A percentile compares a stretch with the other conserved stretches of the same genome.
Evolutionary conservation across 2,888 invertebrate genomes (phyloP).

Genomic region (Chymomyza caudatula): DNA sequence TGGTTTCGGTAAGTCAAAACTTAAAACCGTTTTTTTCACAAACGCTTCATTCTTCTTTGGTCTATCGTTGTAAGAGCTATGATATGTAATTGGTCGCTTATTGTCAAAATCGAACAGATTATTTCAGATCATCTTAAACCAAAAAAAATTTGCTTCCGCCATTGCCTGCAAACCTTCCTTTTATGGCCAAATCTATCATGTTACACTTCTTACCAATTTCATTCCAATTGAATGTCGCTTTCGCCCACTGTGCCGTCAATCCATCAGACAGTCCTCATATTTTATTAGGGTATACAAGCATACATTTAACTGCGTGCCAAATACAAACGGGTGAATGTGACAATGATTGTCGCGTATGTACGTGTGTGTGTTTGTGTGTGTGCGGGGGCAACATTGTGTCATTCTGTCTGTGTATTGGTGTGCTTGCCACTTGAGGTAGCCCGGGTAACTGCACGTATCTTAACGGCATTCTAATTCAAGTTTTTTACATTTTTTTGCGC

Average conservation of each 20-base stretch:
- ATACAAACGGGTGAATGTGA: slow-evolving; percentile 34
- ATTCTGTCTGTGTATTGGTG: slow-evolving; percentile 17
- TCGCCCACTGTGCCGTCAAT: slow-evolving; percentile 9
- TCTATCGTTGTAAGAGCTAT: too few species aligned
- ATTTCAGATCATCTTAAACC: too few species aligned
- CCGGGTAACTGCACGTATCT: slow-evolving; percentile 50
- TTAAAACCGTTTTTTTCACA: too few species aligned
- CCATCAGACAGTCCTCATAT: slow-evolving; percentile 37
- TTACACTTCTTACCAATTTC: too few species aligned
- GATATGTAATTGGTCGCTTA: too few species aligned
- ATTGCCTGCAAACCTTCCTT: too few species aligned
- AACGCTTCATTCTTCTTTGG: too few species aligned
- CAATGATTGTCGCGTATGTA: not conserved
- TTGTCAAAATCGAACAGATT: too few species aligned
- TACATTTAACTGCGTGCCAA: slow-evolving; percentile 49
- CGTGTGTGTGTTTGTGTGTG: slow-evolving; percentile 8
- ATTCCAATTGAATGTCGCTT: too few species aligned
- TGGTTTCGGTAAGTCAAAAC: too few species aligned
- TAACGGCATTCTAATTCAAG: slow-evolving; percentile 66
- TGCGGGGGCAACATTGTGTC: slow-evolving; percentile 41
- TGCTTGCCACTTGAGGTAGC: slow-evolving; percentile 2
- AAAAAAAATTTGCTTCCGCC: too few species aligned
- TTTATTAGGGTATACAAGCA: slow-evolving; percentile 51
- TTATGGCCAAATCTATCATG: too few species aligned
- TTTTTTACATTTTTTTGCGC: slow-evolving; percentile 18